Evolutionary conservation across 2,113 vertebrate species (phyloP).

Genomic region (Crypturellus undulatus): DNA sequence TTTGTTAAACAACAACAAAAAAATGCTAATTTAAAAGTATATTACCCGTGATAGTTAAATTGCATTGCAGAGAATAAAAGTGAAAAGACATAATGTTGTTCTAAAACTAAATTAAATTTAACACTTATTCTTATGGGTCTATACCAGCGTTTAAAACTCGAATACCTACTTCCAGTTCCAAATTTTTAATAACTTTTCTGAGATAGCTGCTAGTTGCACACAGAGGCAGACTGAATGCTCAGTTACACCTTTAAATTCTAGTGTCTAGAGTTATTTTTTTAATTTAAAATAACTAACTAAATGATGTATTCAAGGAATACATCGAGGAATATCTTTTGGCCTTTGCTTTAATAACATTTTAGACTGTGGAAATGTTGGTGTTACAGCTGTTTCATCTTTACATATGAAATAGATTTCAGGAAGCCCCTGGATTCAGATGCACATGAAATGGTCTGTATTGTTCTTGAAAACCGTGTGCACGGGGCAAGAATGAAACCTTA

Average conservation of each 20-base stretch:
- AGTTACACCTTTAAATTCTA: background rate
- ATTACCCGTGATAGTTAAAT: background rate
- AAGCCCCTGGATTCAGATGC: background rate
- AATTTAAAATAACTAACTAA: background rate
- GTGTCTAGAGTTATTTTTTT: background rate
- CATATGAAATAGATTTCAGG: background rate
- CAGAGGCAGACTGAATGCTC: background rate
- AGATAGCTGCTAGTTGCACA: background rate
- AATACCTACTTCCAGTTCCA: background rate
- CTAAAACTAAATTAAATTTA: background rate
- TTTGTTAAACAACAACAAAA: background rate
- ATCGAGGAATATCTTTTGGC: background rate
- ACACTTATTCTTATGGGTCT: background rate
- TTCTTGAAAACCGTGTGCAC: background rate
- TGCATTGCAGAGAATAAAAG: background rate
- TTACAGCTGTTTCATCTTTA: background rate
- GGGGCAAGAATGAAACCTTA: background rate
- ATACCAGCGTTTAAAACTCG: background rate
- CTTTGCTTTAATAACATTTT: background rate
- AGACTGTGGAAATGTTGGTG: background rate
- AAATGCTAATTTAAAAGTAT: background rate
- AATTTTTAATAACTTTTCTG: background rate
- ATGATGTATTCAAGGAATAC: background rate
- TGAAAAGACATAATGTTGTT: background rate
- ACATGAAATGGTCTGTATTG: background rate